These are phyloP conservation scores for Eurystomus gularis DNA, from an alignment of 2,113 vertebrate species.

Conservation along the genomic window DNA sequence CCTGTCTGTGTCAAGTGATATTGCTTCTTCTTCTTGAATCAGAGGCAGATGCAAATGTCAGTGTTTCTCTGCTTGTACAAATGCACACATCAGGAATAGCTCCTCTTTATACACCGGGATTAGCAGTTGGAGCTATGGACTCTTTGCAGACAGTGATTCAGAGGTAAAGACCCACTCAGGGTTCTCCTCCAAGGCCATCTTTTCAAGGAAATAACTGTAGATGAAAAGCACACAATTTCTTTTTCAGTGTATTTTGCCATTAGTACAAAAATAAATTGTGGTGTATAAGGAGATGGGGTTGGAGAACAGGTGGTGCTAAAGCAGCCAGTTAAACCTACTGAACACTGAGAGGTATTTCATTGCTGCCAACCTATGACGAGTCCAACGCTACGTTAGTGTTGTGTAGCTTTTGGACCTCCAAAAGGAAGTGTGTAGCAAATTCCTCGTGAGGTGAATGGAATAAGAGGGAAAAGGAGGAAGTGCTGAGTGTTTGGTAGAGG, in stretches of 20 bases:
- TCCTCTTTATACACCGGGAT: not conserved
- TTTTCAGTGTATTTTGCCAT: slow-evolving; percentile 47
- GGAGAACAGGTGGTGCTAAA: slow-evolving; percentile 58
- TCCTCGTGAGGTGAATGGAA: not conserved
- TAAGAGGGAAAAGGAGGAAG: not conserved
- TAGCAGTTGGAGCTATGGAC: not conserved
- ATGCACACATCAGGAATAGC: not conserved
- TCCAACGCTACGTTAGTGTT: not conserved
- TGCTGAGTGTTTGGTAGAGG: not conserved
- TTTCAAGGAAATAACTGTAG: slow-evolving; percentile 7
- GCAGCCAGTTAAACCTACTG: not conserved
- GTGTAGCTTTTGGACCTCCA: slow-evolving; percentile 50
- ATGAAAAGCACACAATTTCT: slow-evolving; percentile 24
- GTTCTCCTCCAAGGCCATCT: not conserved
- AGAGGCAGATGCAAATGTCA: not conserved
- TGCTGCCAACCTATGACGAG: not conserved
- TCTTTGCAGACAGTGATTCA: not conserved
- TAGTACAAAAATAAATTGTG: slow-evolving; percentile 62
- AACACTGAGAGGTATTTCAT: not conserved
- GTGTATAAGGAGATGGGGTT: not conserved
- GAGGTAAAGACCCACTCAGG: not conserved
- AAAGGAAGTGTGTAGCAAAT: slow-evolving; percentile 38
- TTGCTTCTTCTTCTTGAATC: not conserved
- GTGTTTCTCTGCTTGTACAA: not conserved
- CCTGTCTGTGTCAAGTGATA: not conserved